phyloP scores from a whole-genome alignment of 2,888 invertebrate genomes.

The Ophion costatus region DNA sequence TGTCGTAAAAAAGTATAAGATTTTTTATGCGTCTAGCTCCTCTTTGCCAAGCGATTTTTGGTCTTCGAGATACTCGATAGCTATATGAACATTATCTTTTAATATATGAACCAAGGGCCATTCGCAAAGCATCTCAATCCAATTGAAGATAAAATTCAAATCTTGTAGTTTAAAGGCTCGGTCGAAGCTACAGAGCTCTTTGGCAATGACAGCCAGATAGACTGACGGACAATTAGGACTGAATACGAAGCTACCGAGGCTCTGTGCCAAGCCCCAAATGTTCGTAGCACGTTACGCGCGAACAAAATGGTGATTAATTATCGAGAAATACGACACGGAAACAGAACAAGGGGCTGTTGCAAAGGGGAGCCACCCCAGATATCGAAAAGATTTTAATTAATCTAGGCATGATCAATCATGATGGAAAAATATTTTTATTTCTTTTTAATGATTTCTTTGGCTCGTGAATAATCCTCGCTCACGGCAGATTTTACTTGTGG shows the following conservation, averaged over 20 bases:
- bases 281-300: not conserved
- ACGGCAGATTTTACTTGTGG: no score
- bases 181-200: not conserved
- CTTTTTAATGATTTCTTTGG: no score
- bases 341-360: not conserved
- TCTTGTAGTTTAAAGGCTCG: not conserved
- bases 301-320: slow-evolving; percentile 8
- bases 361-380: not conserved
- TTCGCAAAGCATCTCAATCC: not conserved
- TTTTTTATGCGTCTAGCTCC: no score
- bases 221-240: not conserved
- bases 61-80: not conserved
- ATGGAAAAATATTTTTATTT: not conserved
- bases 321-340: not conserved
- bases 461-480: no score
- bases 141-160: not conserved
- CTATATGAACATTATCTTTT: not conserved
- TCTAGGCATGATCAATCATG: not conserved
- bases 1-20: no score
- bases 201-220: not conserved
- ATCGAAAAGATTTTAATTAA: not conserved
- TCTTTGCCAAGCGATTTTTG: no score
- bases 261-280: not conserved
- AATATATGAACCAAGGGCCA: not conserved
- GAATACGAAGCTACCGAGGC: not conserved